Evolutionary conservation across 2,888 invertebrate genomes (phyloP), one percentile per base, ranked within the genome.

Genomic region (Odontocerum albicorne): DNA sequence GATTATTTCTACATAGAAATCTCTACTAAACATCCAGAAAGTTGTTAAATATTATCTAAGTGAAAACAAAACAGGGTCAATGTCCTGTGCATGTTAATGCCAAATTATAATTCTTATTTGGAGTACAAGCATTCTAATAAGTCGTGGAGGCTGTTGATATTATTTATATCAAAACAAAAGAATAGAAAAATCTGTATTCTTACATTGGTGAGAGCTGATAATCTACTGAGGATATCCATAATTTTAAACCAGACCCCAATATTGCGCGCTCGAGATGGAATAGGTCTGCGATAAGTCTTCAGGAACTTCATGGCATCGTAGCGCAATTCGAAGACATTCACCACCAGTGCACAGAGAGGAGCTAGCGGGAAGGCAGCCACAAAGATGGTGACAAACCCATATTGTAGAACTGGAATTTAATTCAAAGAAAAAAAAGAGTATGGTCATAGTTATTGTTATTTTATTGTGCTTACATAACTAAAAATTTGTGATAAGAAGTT

Each of bases 311-410:
- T 87, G 3, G 96, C 96, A 76, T 98, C 97, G 59, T 96, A 74
- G 13, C 97, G 80, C 86, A 96, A 94, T 77, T 98, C 98, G 52
- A 98, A 79, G 63, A 96, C 84, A 74, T 98, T 98, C 76, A 97
- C 98, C 61, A 97, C 71, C 38, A 98, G 79, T 0, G 97, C 96
- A 77, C 96, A 98, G 51, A 97, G 80, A 0, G 97, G 97, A 0
- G 96, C 97, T 47, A 98, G 75, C 0, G 98, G 98, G 77, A 98
- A 98, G 3, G 97, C 97, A 38, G 95, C 91, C 60, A 96, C 97
- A 74, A 98, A 98, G 63, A 98, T 90, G 2, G 96, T 97, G 35
- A 96, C 90, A 78, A 98, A 98, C 0, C 98, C 98, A 76, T 95
- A 98, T 72, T 98, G 98, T 35, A 97, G 75, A 43, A 96, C 96